Percentiles rank a stretch among this genome's conserved stretches.
Conservation (phyloP, 2,113 vertebrate genomes). For the Carassius carassius region DNA sequence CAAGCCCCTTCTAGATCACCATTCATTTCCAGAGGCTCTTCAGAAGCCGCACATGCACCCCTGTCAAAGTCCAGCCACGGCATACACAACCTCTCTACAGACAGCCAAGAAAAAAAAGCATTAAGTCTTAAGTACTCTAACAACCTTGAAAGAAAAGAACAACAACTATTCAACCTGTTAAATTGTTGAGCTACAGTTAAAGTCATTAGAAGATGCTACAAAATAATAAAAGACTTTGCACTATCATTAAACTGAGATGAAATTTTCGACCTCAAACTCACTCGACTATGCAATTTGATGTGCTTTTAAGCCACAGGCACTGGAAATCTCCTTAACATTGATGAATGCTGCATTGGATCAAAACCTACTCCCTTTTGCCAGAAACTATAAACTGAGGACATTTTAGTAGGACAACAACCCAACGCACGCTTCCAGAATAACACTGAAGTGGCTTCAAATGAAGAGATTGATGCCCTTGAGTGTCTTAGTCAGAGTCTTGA, state of each 20-base stretch:
- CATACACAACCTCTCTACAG: conserved; percentile 87
- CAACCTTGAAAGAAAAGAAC: too few species aligned
- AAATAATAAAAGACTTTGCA: background rate
- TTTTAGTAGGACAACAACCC: background rate
- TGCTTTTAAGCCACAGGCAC: background rate
- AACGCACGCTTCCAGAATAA: background rate
- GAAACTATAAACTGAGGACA: background rate
- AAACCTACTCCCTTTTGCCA: background rate
- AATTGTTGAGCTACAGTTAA: too few species aligned
- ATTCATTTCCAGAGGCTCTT: conserved; percentile 63
- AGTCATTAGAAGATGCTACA: background rate
- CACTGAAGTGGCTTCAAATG: background rate
- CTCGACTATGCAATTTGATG: background rate
- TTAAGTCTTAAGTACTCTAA: too few species aligned
- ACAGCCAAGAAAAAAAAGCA: background rate
- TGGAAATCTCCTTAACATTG: background rate
- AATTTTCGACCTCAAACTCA: background rate
- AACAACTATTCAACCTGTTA: background rate
- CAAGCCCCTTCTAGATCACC: conserved; percentile 81
- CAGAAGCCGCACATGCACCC: conserved; percentile 67
- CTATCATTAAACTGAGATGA: background rate
- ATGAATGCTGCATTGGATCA: background rate
- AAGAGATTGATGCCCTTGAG: background rate
- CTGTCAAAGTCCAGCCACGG: conserved; percentile 70
- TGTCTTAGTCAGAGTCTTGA: background rate